Conservation (phyloP, 2,113 vertebrate genomes). For the Nycticorax nycticorax region DNA sequence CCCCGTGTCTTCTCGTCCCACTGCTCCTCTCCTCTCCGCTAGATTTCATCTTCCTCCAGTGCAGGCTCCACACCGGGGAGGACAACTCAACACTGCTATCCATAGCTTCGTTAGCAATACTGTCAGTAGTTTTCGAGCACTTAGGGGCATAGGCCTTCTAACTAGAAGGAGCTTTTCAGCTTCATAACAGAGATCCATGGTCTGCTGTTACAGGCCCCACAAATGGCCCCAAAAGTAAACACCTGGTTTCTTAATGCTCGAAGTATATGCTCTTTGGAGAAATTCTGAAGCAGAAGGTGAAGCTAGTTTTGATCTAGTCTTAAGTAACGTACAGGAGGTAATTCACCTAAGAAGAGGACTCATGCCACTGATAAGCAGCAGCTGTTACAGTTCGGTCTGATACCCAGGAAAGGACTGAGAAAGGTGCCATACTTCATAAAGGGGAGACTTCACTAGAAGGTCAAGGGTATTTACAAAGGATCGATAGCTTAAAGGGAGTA, state of each 20-base stretch:
- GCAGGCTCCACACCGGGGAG: fast-evolving
- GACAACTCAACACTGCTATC: not conserved
- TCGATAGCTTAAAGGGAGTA: not conserved
- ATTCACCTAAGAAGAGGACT: not conserved
- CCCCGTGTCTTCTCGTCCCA: fast-evolving
- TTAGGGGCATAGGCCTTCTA: not conserved
- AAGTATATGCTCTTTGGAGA: not conserved
- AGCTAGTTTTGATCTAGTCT: not conserved
- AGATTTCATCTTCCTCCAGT: not conserved
- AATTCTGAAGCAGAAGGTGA: not conserved
- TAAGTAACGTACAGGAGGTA: not conserved
- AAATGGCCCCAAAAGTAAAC: not conserved
- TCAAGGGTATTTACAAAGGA: not conserved
- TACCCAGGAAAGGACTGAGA: not conserved
- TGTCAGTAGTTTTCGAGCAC: not conserved
- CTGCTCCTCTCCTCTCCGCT: not conserved
- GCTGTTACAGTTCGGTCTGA: not conserved
- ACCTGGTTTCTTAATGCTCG: not conserved
- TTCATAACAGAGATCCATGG: not conserved
- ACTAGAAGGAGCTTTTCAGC: not conserved
- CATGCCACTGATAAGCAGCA: not conserved
- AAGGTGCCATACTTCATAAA: not conserved
- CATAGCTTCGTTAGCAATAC: not conserved
- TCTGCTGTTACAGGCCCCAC: not conserved
- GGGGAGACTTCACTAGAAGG: not conserved